A percentile compares a stretch with the other conserved stretches of the same genome.
These are phyloP conservation scores for Diabrotica balteata DNA, from an alignment of 2,888 invertebrate genomes.

Conservation along the genomic window DNA sequence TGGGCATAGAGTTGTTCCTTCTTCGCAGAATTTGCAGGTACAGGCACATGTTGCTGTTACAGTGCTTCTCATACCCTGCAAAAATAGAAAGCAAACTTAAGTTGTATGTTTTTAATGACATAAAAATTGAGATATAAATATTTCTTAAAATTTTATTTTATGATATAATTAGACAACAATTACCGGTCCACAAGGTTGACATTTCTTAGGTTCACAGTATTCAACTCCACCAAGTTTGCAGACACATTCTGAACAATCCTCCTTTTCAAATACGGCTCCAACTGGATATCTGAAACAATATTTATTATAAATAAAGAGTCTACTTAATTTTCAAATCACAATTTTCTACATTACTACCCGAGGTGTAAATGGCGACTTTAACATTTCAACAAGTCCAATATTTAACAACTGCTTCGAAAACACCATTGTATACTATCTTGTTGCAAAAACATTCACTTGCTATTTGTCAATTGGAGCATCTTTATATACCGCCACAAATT, in stretches of 20 bases:
- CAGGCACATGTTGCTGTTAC: conserved; percentile 73
- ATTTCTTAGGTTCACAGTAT: conserved; percentile 73
- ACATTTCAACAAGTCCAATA: too few species aligned
- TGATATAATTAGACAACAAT: conserved; percentile 28
- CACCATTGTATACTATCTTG: too few species aligned
- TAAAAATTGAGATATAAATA: background rate
- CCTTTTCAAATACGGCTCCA: conserved; percentile 73
- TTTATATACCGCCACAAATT: too few species aligned
- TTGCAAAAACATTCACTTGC: too few species aligned
- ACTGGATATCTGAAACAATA: conserved; percentile 69
- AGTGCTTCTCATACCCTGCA: conserved; percentile 66
- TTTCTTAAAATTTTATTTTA: background rate
- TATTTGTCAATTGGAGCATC: too few species aligned
- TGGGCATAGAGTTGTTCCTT: conserved; percentile 72
- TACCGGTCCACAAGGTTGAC: conserved; percentile 70
- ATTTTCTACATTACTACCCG: too few species aligned
- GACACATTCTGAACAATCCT: conserved; percentile 79
- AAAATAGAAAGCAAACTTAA: background rate
- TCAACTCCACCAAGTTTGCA: conserved; percentile 79
- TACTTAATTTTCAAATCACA: too few species aligned
- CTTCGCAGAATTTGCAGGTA: conserved; percentile 74
- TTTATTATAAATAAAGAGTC: too few species aligned
- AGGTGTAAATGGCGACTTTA: too few species aligned
- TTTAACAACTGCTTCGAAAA: too few species aligned
- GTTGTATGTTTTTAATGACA: too few species aligned